Percentiles rank a stretch among this genome's conserved stretches.
These are phyloP conservation scores for Notodonta dromedarius DNA, from an alignment of 2,888 invertebrate species.

Conservation along the genomic window DNA sequence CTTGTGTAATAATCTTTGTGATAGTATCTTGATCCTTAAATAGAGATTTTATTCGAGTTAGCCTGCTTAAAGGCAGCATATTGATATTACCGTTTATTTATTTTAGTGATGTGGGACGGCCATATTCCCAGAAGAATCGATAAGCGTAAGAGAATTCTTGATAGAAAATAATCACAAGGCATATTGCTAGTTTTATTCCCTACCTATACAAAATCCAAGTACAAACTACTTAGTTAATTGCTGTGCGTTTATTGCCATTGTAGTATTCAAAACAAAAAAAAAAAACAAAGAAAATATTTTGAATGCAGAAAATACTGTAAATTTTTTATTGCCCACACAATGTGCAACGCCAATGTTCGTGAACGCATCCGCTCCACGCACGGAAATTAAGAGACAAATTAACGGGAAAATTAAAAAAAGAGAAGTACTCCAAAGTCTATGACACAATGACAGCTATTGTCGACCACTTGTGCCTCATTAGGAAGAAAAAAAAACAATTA, in stretches of 20 bases:
- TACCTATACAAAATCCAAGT: not conserved
- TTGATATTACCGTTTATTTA: too few relatives aligned
- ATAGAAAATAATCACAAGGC: too few relatives aligned
- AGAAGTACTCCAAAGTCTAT: conserved; percentile 61
- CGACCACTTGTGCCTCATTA: conserved; percentile 80
- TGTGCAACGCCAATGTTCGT: conserved; percentile 43
- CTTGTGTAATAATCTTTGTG: not conserved
- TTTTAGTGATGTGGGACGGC: not conserved
- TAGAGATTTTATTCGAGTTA: too few relatives aligned
- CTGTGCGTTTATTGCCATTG: not conserved
- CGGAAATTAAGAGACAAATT: conserved; percentile 68
- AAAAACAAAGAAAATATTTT: not conserved
- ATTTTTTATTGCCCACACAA: conserved; percentile 23
- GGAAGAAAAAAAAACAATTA: conserved; percentile 78
- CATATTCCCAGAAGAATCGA: not conserved
- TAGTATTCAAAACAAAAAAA: not conserved
- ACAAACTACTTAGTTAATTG: not conserved
- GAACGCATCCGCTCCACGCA: conserved; percentile 56
- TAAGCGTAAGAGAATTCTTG: too few relatives aligned
- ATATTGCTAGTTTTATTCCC: too few relatives aligned
- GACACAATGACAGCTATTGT: conserved; percentile 77
- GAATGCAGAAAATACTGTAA: conserved; percentile 19
- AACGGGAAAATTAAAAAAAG: conserved; percentile 63
- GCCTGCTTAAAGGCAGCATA: too few relatives aligned
- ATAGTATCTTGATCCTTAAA: too few relatives aligned